A percentile compares a stretch with the other conserved stretches of the same genome.
Conservation (phyloP, 92 coral and sea anemone species). For the Epizoanthus scotinus region DNA sequence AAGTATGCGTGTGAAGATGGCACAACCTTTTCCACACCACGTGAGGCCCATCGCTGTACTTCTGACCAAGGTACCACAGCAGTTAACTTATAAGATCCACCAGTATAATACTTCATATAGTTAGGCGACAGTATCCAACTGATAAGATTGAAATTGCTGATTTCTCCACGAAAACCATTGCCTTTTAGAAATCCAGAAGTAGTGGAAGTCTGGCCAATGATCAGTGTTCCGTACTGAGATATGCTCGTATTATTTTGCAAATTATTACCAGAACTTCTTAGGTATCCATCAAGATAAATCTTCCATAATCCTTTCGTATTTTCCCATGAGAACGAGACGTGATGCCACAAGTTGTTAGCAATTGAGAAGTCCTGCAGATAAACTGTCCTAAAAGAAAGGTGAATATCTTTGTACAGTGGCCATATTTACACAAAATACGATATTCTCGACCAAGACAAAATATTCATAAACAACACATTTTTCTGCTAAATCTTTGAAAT, state of each 20-base stretch:
- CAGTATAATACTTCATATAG: not conserved
- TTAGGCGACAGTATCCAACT: not conserved
- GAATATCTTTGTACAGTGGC: not conserved
- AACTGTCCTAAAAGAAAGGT: not conserved
- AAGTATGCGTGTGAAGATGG: constrained; percentile 20
- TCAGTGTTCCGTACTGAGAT: not conserved
- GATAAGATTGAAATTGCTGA: constrained; percentile 3
- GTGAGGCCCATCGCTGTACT: constrained; percentile 11
- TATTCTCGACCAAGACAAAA: too few species aligned
- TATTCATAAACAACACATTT: too few species aligned
- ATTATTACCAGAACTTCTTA: not conserved
- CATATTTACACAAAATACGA: not conserved
- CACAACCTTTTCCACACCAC: not conserved
- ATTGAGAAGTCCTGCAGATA: not conserved
- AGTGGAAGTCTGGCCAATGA: constrained; percentile 3
- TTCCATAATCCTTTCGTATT: not conserved
- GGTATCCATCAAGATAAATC: not conserved
- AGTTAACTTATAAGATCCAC: not conserved
- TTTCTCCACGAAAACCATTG: constrained; percentile 22
- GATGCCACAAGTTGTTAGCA: constrained; percentile 20
- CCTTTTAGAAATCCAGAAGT: constrained; percentile 10
- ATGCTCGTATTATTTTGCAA: not conserved
- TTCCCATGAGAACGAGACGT: not conserved
- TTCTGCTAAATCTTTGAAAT: too few species aligned
- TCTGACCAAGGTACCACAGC: constrained; percentile 5